Percentiles rank a stretch among this genome's conserved stretches.
Conservation (phyloP, 1,140 invertebrate genomes). For the Eriosoma lanigerum region DNA sequence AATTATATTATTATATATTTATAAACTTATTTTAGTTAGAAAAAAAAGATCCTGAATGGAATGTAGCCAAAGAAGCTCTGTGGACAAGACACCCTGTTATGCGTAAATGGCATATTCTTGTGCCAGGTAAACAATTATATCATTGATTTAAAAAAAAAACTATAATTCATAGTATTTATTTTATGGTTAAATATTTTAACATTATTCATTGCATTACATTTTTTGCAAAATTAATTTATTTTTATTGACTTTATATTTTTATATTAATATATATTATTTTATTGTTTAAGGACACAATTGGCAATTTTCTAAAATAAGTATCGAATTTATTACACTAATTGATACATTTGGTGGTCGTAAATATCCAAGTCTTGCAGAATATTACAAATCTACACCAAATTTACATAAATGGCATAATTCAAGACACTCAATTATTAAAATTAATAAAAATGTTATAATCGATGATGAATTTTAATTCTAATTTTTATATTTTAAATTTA, state of each 20-base stretch:
- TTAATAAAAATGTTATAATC: constrained; percentile 34
- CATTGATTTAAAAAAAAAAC: neutral
- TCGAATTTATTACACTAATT: constrained; percentile 69
- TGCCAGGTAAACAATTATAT: constrained; percentile 42
- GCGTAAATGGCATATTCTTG: constrained; percentile 62
- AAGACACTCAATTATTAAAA: neutral
- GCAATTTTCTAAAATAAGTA: constrained; percentile 73
- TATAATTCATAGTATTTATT: neutral
- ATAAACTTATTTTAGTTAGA: constrained; percentile 61
- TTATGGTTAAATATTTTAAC: neutral
- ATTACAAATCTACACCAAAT: constrained; percentile 58
- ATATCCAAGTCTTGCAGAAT: constrained; percentile 66
- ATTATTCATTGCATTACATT: no score
- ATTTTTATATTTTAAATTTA: neutral
- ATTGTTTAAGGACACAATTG: constrained; percentile 70
- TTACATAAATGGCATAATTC: neutral
- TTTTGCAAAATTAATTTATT: neutral
- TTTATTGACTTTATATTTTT: neutral
- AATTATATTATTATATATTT: neutral
- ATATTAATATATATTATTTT: constrained; percentile 52
- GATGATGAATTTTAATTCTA: constrained; percentile 28
- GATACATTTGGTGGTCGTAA: constrained; percentile 78
- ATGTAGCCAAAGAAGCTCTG: constrained; percentile 65
- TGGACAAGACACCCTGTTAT: constrained; percentile 72
- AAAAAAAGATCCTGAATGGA: constrained; percentile 63